A percentile compares a stretch with the other conserved stretches of the same genome.
Conservation (phyloP, 2,113 vertebrate genomes). For the Ochotona princeps region DNA sequence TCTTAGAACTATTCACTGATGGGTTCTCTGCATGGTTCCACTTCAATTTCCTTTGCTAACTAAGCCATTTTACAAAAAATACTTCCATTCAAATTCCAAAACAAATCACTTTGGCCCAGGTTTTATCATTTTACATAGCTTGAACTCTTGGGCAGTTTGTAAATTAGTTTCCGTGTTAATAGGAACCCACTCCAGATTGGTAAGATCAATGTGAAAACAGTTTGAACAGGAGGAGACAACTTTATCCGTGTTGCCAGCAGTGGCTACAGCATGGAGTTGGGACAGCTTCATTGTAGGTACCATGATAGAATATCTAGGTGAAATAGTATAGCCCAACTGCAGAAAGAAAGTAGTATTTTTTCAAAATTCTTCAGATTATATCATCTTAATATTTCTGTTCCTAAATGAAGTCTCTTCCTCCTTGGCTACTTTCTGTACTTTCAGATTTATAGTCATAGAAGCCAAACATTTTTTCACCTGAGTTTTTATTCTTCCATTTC, state of each 20-base stretch:
- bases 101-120: neutral
- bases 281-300: neutral
- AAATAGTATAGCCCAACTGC: neutral
- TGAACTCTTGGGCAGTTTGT: neutral
- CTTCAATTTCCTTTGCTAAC: neutral
- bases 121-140: slow-evolving; percentile 11
- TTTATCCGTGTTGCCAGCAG: neutral
- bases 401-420: neutral
- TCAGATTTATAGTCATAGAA: neutral
- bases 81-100: neutral
- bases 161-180: neutral
- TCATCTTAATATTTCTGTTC: neutral
- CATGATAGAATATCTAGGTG: neutral
- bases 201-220: neutral
- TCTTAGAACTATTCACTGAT: neutral
- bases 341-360: neutral
- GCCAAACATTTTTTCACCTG: neutral
- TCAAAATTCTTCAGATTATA: neutral
- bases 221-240: neutral
- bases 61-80: neutral
- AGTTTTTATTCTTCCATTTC: neutral
- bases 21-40: neutral
- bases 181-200: neutral
- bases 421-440: too few relatives aligned
- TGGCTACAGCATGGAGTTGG: neutral